Evolutionary conservation across 2,888 invertebrate species (phyloP).

Genomic region (Drosophila nigricruria): DNA sequence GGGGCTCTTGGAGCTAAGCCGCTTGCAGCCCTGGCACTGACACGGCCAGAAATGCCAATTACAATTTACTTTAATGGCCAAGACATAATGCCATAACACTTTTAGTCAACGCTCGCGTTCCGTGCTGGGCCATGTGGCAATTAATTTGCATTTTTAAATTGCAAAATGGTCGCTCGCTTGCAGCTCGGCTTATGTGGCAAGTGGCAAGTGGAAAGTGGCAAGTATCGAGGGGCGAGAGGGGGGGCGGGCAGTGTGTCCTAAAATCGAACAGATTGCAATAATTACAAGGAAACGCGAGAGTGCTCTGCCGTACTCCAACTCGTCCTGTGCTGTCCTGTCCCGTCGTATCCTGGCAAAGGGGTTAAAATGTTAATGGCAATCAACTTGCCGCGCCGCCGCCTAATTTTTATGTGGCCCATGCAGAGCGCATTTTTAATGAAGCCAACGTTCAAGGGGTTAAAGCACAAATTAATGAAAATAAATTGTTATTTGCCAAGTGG

Average conservation of each 20-base stretch:
- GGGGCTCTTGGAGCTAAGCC: background rate
- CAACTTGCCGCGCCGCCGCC: slow-evolving; percentile 58
- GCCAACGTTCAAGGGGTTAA: slow-evolving; percentile 71
- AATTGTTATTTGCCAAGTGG: slow-evolving; percentile 76
- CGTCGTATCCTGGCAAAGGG: slow-evolving; percentile 40
- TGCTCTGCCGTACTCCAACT: background rate
- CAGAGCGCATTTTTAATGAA: slow-evolving; percentile 76
- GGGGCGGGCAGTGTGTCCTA: slow-evolving; percentile 53
- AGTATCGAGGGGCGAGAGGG: background rate
- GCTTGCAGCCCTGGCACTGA: slow-evolving; percentile 25
- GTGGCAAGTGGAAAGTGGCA: background rate
- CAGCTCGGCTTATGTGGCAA: slow-evolving; percentile 3
- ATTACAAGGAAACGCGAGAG: slow-evolving; percentile 65
- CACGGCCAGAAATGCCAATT: slow-evolving; percentile 62
- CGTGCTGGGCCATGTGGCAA: slow-evolving; percentile 77
- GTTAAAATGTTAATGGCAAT: slow-evolving; percentile 70
- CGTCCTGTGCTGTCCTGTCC: background rate
- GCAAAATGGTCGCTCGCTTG: slow-evolving; percentile 63
- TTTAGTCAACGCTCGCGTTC: slow-evolving; percentile 47
- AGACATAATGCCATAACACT: slow-evolving; percentile 63
- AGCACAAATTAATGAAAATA: slow-evolving; percentile 84
- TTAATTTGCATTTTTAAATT: slow-evolving; percentile 84
- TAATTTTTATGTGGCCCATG: slow-evolving; percentile 65
- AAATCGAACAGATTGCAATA: slow-evolving; percentile 81
- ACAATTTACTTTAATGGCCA: slow-evolving; percentile 78